Evolutionary conservation across 2,797 vertebrate genomes (phyloP), one percentile per base, ranked within the genome.

Genomic region (Gymnoscopelus braueri): DNA sequence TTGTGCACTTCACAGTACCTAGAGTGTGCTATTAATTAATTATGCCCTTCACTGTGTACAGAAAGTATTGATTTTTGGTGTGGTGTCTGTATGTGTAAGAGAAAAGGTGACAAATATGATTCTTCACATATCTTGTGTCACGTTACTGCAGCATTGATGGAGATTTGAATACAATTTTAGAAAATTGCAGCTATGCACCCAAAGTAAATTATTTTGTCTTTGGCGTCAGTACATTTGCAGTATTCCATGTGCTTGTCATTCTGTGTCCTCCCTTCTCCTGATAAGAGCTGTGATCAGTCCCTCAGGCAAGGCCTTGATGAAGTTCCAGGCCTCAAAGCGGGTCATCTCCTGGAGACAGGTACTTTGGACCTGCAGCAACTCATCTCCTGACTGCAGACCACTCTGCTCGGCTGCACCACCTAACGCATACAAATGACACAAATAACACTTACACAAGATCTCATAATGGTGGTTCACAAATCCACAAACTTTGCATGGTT

Each of bases 281-380:
- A 98, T 82, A 49, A 93, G 60, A 0, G 84, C 67, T 0, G 87
- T 90, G 75, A 96, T 81, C 0, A 90, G 89, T 2, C 97, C 97
- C 0, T 96, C 95, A 0, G 96, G 95, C 69, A 99, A 83, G 0
- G 91, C 88, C 84, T 98, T 98, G 84, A 99, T 95, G 74, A 94
- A 64, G 64, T 87, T 96, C 97, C 97, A 98, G 0, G 96, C 98
- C 80, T 98, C 97, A 0, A 98, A 97, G 32, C 97, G 94, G 0
- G 95, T 94, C 75, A 97, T 94, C 32, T 95, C 96, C 77, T 95
- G 95, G 75, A 96, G 63, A 26, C 74, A 62, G 3, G 82, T 83
- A 14, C 86, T 92, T 61, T 96, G 94, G 52, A 98, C 82, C 61
- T 95, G 93, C 66, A 98, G 54, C 47, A 98, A 65, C 66, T 97